Conservation (phyloP, 2,113 vertebrate genomes). For the Tragelaphus imberbis region DNA sequence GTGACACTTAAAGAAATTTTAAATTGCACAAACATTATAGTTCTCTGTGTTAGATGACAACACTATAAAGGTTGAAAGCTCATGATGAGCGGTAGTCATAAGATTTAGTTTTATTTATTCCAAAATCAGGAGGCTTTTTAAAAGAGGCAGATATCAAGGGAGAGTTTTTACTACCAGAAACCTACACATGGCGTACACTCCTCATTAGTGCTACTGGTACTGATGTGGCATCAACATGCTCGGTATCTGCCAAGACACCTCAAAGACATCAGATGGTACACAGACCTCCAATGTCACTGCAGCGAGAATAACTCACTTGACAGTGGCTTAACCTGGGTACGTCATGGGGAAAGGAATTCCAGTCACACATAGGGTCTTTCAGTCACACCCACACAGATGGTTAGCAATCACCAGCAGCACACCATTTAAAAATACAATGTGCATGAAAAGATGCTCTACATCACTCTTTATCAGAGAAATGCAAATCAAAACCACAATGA, state of each 20-base stretch:
- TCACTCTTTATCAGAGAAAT: too few relatives aligned
- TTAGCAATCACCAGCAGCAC: not conserved
- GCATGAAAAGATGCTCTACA: too few relatives aligned
- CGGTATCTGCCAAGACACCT: not conserved
- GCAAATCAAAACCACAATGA: too few relatives aligned
- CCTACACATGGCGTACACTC: not conserved
- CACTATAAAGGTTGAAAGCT: not conserved
- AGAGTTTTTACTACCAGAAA: not conserved
- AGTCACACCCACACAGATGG: slow-evolving; percentile 24
- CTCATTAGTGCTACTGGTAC: not conserved
- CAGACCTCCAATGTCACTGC: not conserved
- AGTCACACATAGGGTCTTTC: not conserved
- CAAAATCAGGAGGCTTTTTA: not conserved
- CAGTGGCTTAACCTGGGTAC: not conserved
- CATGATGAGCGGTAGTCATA: not conserved
- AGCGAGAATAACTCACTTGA: not conserved
- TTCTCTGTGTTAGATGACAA: not conserved
- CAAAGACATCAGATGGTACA: not conserved
- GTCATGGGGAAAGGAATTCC: not conserved
- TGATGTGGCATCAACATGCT: not conserved
- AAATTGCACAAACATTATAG: not conserved
- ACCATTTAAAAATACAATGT: too few relatives aligned
- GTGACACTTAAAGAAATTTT: not conserved
- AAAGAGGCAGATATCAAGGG: not conserved
- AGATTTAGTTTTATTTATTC: not conserved